These are phyloP conservation scores for Triops longicaudatus DNA, from an alignment of 1,140 invertebrate genomes.

Conservation along the genomic window DNA sequence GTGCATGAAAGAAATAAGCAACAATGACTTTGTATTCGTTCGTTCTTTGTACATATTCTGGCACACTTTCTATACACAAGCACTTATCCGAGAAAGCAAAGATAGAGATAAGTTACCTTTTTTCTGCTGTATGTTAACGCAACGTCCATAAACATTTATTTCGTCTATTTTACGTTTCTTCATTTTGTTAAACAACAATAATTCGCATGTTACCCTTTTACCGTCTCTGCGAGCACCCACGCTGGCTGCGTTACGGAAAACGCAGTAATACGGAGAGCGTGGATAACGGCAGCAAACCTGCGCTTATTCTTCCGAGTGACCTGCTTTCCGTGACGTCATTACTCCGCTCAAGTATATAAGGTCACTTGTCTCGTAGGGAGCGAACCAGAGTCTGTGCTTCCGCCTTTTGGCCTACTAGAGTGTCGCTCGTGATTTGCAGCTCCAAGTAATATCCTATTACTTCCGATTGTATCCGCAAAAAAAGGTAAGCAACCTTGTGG, in stretches of 20 bases:
- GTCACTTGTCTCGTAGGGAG: not conserved
- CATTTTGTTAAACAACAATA: not conserved
- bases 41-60: no score
- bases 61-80: no score
- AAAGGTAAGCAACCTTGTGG: not conserved
- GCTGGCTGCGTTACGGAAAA: not conserved
- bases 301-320: constrained; percentile 11
- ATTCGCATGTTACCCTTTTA: not conserved
- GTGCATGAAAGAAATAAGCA: no score
- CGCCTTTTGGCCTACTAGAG: not conserved
- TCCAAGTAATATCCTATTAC: not conserved
- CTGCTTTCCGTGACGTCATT: constrained; percentile 2
- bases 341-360: not conserved
- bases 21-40: no score
- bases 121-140: not conserved
- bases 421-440: constrained; percentile 8
- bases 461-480: not conserved
- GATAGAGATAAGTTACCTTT: not conserved
- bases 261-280: not conserved
- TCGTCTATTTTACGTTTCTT: not conserved
- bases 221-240: not conserved
- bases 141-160: not conserved
- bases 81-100: no score
- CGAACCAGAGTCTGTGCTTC: constrained; percentile 9
- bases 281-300: constrained; percentile 5